Conservation (phyloP, 2,888 invertebrate genomes). For the Scaptomyza polygonia region DNA sequence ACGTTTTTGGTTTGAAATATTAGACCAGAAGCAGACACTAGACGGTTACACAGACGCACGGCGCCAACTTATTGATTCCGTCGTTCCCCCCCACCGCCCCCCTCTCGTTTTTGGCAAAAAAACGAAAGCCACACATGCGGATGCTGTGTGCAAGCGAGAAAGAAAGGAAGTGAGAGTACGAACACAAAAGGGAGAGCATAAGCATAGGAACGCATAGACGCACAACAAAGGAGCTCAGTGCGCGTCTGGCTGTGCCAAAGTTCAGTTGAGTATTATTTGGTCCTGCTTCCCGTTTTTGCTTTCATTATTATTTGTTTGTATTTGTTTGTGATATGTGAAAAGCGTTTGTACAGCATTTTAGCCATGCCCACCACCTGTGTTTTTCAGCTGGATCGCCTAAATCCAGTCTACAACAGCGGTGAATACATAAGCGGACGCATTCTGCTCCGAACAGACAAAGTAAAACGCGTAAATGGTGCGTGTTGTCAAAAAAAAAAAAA, state of each 20-base stretch:
- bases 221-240: constrained; percentile 66
- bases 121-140: constrained; percentile 49
- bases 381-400: constrained; percentile 81
- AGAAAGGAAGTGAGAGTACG: constrained; percentile 6
- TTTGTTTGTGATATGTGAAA: constrained; percentile 48
- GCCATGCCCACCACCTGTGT: constrained; percentile 81
- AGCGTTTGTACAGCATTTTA: constrained; percentile 13
- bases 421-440: constrained; percentile 80
- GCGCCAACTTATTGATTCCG: constrained; percentile 77
- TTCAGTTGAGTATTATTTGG: constrained; percentile 50
- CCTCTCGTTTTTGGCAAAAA: constrained; percentile 12
- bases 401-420: constrained; percentile 78
- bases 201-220: constrained; percentile 35
- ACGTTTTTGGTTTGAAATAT: constrained; percentile 65
- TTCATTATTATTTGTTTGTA: not conserved
- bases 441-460: constrained; percentile 76
- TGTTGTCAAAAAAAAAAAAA: constrained; percentile 1
- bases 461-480: constrained; percentile 81
- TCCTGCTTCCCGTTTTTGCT: constrained; percentile 3
- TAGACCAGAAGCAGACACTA: constrained; percentile 77
- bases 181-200: not conserved
- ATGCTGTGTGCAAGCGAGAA: constrained; percentile 52
- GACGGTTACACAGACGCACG: constrained; percentile 77
- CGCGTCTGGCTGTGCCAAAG: constrained; percentile 76
- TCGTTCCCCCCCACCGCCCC: constrained; percentile 30